Percentiles rank a stretch among this genome's conserved stretches.
These are phyloP conservation scores for Euwallacea similis DNA, from an alignment of 1,140 invertebrate species.

Conservation along the genomic window DNA sequence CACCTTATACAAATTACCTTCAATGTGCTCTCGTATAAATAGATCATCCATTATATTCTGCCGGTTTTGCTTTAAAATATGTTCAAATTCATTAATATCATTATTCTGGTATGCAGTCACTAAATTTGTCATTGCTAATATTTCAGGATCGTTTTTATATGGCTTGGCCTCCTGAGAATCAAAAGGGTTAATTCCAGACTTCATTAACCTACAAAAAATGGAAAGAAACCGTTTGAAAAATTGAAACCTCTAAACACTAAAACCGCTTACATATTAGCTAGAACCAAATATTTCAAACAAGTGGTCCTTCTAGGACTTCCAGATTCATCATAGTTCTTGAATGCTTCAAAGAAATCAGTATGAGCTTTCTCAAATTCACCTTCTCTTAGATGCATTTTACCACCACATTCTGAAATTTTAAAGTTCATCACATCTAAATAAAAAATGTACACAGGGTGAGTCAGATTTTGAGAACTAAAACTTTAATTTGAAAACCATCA, in stretches of 20 bases:
- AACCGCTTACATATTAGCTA: slow-evolving; percentile 86
- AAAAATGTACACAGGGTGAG: too few species aligned
- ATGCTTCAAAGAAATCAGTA: slow-evolving; percentile 99
- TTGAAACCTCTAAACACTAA: slow-evolving; percentile 18
- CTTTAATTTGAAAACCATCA: too few species aligned
- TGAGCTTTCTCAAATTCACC: slow-evolving; percentile 99
- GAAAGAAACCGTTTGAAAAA: background rate
- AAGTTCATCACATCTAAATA: too few species aligned
- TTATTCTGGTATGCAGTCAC: slow-evolving; percentile 99
- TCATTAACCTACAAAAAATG: slow-evolving; percentile 70
- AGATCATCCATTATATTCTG: slow-evolving; percentile 99
- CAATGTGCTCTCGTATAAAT: slow-evolving; percentile 98
- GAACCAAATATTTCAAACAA: slow-evolving; percentile 96
- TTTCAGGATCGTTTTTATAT: slow-evolving; percentile 99
- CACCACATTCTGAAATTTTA: slow-evolving; percentile 81
- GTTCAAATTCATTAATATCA: slow-evolving; percentile 98
- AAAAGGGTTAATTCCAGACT: slow-evolving; percentile 99
- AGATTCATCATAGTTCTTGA: slow-evolving; percentile 99
- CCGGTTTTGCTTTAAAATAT: slow-evolving; percentile 92
- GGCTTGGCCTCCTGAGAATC: slow-evolving; percentile 99
- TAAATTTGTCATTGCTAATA: slow-evolving; percentile 98
- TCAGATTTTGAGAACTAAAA: too few species aligned
- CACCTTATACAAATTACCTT: slow-evolving; percentile 60
- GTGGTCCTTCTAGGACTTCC: slow-evolving; percentile 96
- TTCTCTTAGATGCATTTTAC: slow-evolving; percentile 99